A percentile compares a stretch with the other conserved stretches of the same genome.
phyloP scores from a whole-genome alignment of 1,140 invertebrate genomes.

The Caenorhabditis briggsae region DNA sequence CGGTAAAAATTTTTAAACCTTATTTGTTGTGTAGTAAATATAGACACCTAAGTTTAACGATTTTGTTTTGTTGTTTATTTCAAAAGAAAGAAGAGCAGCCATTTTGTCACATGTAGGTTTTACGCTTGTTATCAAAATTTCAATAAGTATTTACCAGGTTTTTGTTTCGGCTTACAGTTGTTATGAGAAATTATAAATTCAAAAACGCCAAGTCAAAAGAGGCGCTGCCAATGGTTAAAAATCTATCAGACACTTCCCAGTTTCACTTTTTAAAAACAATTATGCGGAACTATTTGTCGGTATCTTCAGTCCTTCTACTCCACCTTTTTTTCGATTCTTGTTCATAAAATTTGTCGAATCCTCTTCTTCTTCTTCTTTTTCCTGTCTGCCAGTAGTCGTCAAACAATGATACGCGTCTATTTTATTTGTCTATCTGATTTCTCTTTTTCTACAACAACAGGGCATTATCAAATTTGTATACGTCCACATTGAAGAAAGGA shows the following conservation, averaged over 20 bases:
- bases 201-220: too few relatives aligned
- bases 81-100: background rate
- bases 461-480: slow-evolving; percentile 45
- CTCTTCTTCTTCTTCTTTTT: background rate
- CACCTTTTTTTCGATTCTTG: background rate
- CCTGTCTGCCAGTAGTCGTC: slow-evolving; percentile 27
- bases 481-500: background rate
- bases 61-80: slow-evolving; percentile 38
- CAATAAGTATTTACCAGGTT: background rate
- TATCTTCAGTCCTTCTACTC: background rate
- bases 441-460: slow-evolving; percentile 47
- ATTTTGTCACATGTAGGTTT: slow-evolving; percentile 18
- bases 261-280: background rate
- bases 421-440: slow-evolving; percentile 39
- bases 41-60: background rate
- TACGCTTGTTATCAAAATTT: slow-evolving; percentile 4
- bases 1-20: too few relatives aligned
- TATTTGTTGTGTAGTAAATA: too few relatives aligned
- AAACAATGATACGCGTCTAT: slow-evolving; percentile 13
- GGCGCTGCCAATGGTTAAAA: too few relatives aligned
- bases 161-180: too few relatives aligned
- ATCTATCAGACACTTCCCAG: background rate
- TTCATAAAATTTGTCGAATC: slow-evolving; percentile 13
- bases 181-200: too few relatives aligned
- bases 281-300: background rate